phyloP scores from a whole-genome alignment of 1,140 invertebrate genomes.

The Cyphomyrmex costatus region DNA sequence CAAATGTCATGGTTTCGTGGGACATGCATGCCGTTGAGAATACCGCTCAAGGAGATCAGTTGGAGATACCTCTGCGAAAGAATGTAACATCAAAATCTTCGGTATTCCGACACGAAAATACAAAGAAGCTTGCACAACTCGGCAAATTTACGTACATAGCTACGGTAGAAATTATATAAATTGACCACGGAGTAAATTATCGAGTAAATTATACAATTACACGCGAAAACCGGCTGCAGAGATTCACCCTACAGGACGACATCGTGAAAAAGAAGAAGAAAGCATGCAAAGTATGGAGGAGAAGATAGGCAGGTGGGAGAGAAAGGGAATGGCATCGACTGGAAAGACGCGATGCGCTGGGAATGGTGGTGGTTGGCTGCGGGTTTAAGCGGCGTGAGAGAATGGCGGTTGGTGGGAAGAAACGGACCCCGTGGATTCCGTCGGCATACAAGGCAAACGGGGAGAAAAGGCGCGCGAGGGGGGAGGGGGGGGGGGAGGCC shows the following conservation, averaged over 20 bases:
- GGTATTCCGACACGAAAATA: conserved; percentile 18
- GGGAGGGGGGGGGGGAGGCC: conserved; percentile 64
- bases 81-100: conserved; percentile 21
- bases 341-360: conserved; percentile 44
- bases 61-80: neutral
- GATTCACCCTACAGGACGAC: conserved; percentile 14
- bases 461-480: conserved; percentile 27
- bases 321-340: conserved; percentile 47
- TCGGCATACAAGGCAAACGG: neutral
- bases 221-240: conserved; percentile 13
- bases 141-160: conserved; percentile 70
- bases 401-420: neutral
- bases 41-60: neutral
- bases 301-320: conserved; percentile 27
- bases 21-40: neutral
- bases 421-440: neutral
- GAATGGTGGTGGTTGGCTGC: conserved; percentile 36
- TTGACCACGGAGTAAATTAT: conserved; percentile 75
- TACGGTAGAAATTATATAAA: conserved; percentile 77
- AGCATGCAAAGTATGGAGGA: neutral
- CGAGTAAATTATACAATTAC: conserved; percentile 81
- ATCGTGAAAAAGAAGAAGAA: neutral
- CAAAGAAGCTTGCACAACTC: conserved; percentile 46
- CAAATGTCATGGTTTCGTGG: conserved; percentile 3
- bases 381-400: conserved; percentile 15